Percentiles rank a stretch among this genome's conserved stretches.
phyloP scores from a whole-genome alignment of 2,113 vertebrate genomes.

The Rhombomys opimus region DNA sequence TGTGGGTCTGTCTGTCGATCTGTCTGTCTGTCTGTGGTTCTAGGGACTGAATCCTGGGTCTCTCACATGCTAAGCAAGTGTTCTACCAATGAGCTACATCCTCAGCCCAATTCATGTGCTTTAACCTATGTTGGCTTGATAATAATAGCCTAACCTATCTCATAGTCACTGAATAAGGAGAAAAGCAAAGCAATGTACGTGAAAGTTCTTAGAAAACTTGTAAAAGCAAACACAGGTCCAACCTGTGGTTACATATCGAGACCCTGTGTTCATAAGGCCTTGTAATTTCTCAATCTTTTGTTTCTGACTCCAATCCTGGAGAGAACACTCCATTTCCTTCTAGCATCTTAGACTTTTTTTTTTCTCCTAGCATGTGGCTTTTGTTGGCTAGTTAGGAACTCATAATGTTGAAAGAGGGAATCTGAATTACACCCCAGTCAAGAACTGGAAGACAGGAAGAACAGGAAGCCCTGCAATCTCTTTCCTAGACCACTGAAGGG shows the following conservation, averaged over 20 bases:
- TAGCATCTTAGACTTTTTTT: not conserved
- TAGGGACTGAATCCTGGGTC: not conserved
- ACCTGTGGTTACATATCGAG: not conserved
- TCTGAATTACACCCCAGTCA: not conserved
- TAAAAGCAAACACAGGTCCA: not conserved
- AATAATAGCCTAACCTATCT: not conserved
- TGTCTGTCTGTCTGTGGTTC: not conserved
- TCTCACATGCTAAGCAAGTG: no score
- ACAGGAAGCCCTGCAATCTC: not conserved
- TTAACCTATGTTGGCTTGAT: not conserved
- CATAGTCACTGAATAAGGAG: not conserved
- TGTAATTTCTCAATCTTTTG: not conserved
- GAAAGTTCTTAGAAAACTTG: not conserved
- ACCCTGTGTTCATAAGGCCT: not conserved
- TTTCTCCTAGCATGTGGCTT: constrained; percentile 10
- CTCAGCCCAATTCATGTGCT: not conserved
- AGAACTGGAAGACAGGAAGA: not conserved
- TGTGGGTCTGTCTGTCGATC: not conserved
- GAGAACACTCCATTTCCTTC: not conserved
- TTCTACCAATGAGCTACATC: not conserved
- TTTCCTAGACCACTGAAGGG: not conserved
- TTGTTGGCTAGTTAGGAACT: not conserved
- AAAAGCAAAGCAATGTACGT: not conserved
- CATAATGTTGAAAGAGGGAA: constrained; percentile 1
- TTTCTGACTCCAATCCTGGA: not conserved